Evolutionary conservation across 2,113 vertebrate species (phyloP).

Genomic region (Polypterus bichir): DNA sequence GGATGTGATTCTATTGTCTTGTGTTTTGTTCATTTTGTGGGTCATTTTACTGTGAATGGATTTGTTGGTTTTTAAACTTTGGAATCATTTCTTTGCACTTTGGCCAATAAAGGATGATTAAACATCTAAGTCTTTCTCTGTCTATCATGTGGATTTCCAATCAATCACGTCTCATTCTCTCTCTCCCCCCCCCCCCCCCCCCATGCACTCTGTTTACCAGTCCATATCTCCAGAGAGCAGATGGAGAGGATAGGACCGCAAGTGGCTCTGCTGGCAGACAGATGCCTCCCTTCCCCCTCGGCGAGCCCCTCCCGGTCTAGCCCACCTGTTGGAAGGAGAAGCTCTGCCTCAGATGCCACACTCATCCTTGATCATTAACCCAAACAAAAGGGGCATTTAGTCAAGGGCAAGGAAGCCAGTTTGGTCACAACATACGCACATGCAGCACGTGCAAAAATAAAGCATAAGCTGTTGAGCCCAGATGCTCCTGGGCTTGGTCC

Average conservation of each 20-base stretch:
- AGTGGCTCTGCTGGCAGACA: constrained; percentile 46
- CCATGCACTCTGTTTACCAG: neutral
- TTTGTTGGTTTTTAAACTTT: too few species aligned
- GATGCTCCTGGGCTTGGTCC: neutral
- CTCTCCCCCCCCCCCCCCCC: constrained; percentile 13
- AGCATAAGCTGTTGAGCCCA: constrained; percentile 19
- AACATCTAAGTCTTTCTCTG: too few species aligned
- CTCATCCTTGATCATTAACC: constrained; percentile 43
- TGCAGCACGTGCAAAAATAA: neutral
- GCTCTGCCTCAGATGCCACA: constrained; percentile 45
- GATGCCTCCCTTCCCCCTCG: constrained; percentile 30
- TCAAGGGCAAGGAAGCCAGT: constrained; percentile 33
- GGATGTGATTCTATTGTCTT: too few species aligned
- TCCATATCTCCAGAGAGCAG: constrained; percentile 39
- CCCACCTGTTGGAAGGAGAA: constrained; percentile 50
- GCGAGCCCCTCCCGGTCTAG: constrained; percentile 22
- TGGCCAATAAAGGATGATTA: too few species aligned
- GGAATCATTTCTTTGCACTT: too few species aligned
- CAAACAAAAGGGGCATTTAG: constrained; percentile 54
- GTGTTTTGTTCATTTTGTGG: too few species aligned
- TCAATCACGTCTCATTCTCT: constrained; percentile 19
- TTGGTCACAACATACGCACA: neutral
- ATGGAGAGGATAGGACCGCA: constrained; percentile 41
- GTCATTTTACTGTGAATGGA: too few species aligned
- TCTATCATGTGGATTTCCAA: too few species aligned